Conservation (phyloP, 2,797 vertebrate species). For the Phoebastria nigripes region DNA sequence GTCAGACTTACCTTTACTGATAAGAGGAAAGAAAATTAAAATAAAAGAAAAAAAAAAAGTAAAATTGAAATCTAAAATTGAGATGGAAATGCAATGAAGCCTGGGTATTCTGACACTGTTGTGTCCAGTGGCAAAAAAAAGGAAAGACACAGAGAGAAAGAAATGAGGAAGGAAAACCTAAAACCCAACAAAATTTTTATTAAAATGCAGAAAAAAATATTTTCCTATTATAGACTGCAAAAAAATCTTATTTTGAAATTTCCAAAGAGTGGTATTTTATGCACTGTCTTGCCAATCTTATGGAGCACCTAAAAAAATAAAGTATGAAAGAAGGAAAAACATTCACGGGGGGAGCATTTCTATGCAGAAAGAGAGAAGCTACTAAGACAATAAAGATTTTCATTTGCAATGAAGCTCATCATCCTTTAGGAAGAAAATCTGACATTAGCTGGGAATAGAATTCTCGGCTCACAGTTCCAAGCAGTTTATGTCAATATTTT, state of each 20-base stretch:
- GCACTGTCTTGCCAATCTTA: background rate
- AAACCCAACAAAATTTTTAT: background rate
- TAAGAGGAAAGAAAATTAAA: background rate
- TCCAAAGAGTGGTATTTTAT: background rate
- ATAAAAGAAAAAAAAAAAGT: background rate
- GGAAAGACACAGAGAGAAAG: background rate
- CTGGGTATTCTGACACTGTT: background rate
- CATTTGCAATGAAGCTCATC: fast-evolving
- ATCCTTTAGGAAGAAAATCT: background rate
- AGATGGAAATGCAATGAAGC: background rate
- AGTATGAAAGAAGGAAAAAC: background rate
- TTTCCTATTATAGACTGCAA: background rate
- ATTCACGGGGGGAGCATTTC: background rate
- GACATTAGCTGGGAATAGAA: background rate
- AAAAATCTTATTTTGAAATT: background rate
- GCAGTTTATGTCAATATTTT: background rate
- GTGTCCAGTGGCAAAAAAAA: background rate
- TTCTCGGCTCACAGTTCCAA: background rate
- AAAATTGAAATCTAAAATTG: background rate
- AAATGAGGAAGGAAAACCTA: background rate
- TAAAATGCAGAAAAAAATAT: background rate
- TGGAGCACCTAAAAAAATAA: background rate
- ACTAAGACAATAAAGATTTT: background rate
- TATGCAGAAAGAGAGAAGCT: background rate
- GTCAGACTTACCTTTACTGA: background rate